These are phyloP conservation scores for Chrysotoxum bicinctum DNA, from an alignment of 2,888 invertebrate genomes.

Conservation along the genomic window DNA sequence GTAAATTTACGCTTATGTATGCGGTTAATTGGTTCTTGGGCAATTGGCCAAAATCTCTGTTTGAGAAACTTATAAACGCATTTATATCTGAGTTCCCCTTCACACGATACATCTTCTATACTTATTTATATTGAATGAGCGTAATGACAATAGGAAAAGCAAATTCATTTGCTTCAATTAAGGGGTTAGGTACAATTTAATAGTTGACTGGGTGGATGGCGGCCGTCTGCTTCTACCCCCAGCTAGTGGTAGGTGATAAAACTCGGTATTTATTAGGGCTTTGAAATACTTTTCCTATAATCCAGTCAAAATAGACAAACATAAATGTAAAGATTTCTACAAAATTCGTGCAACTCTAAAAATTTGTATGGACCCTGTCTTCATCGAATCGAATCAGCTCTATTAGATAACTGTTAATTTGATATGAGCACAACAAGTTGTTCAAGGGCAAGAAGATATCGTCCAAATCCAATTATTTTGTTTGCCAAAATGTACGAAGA, in stretches of 20 bases:
- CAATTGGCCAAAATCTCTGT: constrained; percentile 62
- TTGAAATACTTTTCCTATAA: too few species aligned
- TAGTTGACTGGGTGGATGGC: constrained; percentile 34
- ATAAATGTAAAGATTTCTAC: too few species aligned
- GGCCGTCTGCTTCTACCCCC: neutral
- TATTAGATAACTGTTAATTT: too few species aligned
- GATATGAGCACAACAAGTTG: too few species aligned
- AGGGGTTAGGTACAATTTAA: constrained; percentile 67
- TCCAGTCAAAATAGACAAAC: too few species aligned
- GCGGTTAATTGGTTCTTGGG: constrained; percentile 65
- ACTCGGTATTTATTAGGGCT: neutral
- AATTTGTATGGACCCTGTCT: too few species aligned
- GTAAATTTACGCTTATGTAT: constrained; percentile 60
- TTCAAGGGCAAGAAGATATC: too few species aligned
- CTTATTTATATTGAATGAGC: constrained; percentile 39
- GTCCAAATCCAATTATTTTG: too few species aligned
- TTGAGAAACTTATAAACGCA: constrained; percentile 60
- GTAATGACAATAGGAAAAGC: constrained; percentile 64
- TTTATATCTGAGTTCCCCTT: constrained; percentile 52
- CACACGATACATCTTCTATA: constrained; percentile 2
- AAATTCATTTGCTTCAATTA: constrained; percentile 65
- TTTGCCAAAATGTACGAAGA: too few species aligned
- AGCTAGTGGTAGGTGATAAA: neutral
- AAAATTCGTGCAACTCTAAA: too few species aligned
- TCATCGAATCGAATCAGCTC: too few species aligned